These are phyloP conservation scores for Oscheius sp. DNA, from an alignment of 2,888 invertebrate species.

Conservation along the genomic window DNA sequence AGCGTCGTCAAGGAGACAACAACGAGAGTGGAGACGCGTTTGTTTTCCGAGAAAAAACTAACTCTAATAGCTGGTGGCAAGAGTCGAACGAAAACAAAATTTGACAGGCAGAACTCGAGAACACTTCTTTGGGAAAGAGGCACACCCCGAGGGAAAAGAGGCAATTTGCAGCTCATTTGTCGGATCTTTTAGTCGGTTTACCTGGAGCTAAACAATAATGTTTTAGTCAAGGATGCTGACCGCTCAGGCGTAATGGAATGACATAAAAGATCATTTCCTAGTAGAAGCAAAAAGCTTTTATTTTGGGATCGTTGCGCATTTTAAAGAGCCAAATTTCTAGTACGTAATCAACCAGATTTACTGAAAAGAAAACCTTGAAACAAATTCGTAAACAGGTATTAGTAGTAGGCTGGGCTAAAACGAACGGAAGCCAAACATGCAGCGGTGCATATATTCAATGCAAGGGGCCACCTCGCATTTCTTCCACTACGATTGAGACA, in stretches of 20 bases:
- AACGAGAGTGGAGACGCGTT: neutral
- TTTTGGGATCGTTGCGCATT: too few species aligned
- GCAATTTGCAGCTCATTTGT: neutral
- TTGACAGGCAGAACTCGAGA: neutral
- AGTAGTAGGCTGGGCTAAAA: neutral
- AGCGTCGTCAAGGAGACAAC: slow-evolving; percentile 10
- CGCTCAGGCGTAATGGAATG: too few species aligned
- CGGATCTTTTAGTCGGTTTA: too few species aligned
- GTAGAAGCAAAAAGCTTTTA: too few species aligned
- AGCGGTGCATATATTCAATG: neutral
- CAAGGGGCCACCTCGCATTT: neutral
- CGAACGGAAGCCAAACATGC: neutral
- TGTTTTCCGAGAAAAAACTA: neutral
- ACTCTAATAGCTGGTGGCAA: neutral
- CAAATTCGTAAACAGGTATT: too few species aligned
- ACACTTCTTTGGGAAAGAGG: too few species aligned
- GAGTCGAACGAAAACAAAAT: neutral
- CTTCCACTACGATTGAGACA: neutral
- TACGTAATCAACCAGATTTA: too few species aligned
- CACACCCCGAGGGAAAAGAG: neutral
- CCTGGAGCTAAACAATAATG: too few species aligned
- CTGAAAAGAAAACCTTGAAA: too few species aligned
- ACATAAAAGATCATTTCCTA: too few species aligned
- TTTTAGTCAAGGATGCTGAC: too few species aligned
- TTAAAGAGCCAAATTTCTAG: too few species aligned